Conservation (phyloP, 2,888 invertebrate genomes). For the Acleris sparsana region DNA sequence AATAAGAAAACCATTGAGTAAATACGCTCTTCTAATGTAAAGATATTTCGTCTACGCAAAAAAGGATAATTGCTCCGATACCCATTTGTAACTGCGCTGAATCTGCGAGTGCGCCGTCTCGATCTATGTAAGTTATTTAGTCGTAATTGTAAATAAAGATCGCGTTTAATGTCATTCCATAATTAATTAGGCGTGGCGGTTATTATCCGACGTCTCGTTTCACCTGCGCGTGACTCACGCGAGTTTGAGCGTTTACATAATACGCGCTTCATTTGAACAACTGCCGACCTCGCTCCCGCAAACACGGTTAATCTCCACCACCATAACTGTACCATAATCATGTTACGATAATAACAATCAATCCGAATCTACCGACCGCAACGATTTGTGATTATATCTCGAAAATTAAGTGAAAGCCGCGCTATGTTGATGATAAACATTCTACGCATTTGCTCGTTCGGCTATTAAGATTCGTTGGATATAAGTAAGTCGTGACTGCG, state of each 20-base stretch:
- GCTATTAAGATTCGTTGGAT: conserved; percentile 17
- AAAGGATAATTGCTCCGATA: too few relatives aligned
- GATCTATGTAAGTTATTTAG: conserved; percentile 3
- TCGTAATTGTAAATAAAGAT: conserved; percentile 15
- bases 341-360: conserved; percentile 20
- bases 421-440: conserved; percentile 23
- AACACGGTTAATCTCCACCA: conserved; percentile 26
- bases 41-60: too few relatives aligned
- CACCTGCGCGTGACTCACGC: conserved; percentile 50
- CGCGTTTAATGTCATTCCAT: conserved; percentile 13
- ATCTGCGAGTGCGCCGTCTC: not conserved
- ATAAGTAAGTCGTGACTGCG: conserved; percentile 13
- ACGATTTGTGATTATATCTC: conserved; percentile 11
- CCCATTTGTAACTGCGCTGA: too few relatives aligned
- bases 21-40: too few relatives aligned
- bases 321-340: conserved; percentile 32
- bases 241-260: conserved; percentile 52
- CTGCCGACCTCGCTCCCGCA: conserved; percentile 43
- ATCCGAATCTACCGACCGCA: too few relatives aligned
- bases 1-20: too few relatives aligned
- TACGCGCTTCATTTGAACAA: conserved; percentile 58
- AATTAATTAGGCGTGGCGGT: conserved; percentile 28
- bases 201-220: conserved; percentile 35
- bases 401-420: conserved; percentile 30
- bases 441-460: conserved; percentile 12